Base-by-base conservation (phyloP, 2,888 invertebrate species). In the Tribolium freemani region DNA sequence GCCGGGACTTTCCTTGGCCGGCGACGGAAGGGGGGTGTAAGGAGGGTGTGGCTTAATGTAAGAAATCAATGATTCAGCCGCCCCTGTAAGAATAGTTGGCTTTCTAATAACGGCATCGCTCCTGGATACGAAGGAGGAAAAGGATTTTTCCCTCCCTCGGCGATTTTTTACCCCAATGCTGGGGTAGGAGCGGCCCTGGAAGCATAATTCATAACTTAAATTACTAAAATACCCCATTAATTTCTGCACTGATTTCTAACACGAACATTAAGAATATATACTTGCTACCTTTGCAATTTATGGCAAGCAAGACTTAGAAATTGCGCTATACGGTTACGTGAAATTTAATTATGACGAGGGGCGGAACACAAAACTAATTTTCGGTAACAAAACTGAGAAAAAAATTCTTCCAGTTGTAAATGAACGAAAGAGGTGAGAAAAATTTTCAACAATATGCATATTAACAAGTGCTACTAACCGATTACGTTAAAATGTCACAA, bases 161-260 rank as follows among this genome's bases (percentile, higher is more conserved):
- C 13, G 26, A 48, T 48, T 51, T 48, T 51, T 48, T 50, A 11
- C n/a, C 48, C 11, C 30, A 51, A 26, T 50, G 50, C 26, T 16
- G 16, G 67, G 64, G 51, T 31, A 31, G 81, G 81, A 79, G 77
- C 78, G 69, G 72, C 69, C 76, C 76, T 60, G 69, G 76, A 69
- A 74, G 77, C 81, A 84, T 84, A 84, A 84, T 81, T 84, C 84
- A 84, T 83, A 83, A 82, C 79, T 78, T 80, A 82, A 84, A 84
- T 84, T 84, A 77, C 84, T 82, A 81, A 82, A 83, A 84, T 84
- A 77, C 82, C 83, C 83, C 84, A 84, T 84, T 84, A 83, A 84
- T 84, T 84, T 81, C 79, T 76, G 81, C 83, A 80, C 80, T 84
- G 83, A 83, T 83, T 83, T 82, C 83, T 81, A 80, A 79, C 80